Conservation (phyloP, 2,113 vertebrate genomes). For the Arizona elegans region DNA sequence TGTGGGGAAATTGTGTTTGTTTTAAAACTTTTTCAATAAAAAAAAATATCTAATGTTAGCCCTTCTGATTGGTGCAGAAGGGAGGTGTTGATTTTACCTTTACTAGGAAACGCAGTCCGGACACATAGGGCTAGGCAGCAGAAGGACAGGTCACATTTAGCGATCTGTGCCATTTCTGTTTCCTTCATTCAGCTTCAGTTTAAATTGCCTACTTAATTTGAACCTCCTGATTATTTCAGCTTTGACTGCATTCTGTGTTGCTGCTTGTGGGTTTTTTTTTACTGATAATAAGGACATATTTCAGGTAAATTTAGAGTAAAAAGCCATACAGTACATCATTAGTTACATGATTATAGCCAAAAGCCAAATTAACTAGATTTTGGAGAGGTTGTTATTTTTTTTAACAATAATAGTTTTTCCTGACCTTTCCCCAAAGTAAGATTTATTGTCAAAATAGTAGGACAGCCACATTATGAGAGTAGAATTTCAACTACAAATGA, state of each 20-base stretch:
- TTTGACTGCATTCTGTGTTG: conserved; percentile 22
- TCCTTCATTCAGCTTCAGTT: conserved; percentile 35
- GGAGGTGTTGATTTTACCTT: conserved; percentile 24
- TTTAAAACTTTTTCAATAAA: too few species aligned
- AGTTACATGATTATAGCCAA: conserved; percentile 18
- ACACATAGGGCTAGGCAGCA: not conserved
- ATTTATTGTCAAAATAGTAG: conserved; percentile 37
- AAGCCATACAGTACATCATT: conserved; percentile 36
- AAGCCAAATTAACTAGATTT: conserved; percentile 48
- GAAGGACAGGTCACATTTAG: not conserved
- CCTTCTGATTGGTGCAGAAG: conserved; percentile 5
- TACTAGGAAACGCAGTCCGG: conserved; percentile 36
- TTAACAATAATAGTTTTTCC: conserved; percentile 21
- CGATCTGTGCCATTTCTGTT: conserved; percentile 25
- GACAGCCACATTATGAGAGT: conserved; percentile 23
- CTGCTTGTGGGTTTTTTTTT: conserved; percentile 29
- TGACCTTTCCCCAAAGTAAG: conserved; percentile 32
- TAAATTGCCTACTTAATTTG: conserved; percentile 40
- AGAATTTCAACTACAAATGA: conserved; percentile 36
- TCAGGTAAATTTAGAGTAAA: conserved; percentile 30
- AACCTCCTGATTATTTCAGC: conserved; percentile 28
- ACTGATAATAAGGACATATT: conserved; percentile 32
- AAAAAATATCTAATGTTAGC: too few species aligned
- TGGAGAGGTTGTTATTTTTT: conserved; percentile 6
- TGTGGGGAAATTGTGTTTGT: too few species aligned